Conservation (phyloP, 1,140 invertebrate species). For the Aplysia californica region DNA sequence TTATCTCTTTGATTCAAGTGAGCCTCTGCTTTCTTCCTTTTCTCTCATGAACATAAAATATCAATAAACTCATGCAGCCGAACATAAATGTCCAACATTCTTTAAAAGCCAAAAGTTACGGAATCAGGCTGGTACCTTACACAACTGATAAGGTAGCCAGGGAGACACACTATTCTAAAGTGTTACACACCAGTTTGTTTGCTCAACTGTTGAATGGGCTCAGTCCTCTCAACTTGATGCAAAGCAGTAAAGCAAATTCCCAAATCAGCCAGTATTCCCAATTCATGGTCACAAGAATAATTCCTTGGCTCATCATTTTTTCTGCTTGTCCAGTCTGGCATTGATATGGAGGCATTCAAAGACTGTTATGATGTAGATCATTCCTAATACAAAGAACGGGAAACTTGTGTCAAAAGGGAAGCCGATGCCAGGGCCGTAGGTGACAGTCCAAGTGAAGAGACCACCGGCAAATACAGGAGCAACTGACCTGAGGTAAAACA, state of each 20-base stretch:
- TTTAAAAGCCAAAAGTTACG: background rate
- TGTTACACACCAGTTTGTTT: no score
- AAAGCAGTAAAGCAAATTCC: background rate
- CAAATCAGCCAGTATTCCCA: background rate
- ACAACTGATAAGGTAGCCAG: no score
- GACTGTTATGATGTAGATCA: conserved; percentile 30
- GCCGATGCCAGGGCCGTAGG: conserved; percentile 33
- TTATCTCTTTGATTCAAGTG: no score
- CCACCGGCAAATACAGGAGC: conserved; percentile 47
- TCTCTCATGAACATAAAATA: background rate
- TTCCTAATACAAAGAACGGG: conserved; percentile 46
- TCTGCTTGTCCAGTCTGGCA: conserved; percentile 30
- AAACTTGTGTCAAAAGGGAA: conserved; percentile 54
- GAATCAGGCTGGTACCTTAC: background rate
- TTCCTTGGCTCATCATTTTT: conserved; percentile 12
- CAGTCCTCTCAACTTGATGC: no score
- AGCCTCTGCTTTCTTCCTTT: no score
- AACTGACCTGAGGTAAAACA: conserved; percentile 38
- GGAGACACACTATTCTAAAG: no score
- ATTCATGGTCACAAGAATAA: background rate
- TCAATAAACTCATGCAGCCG: background rate
- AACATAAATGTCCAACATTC: background rate
- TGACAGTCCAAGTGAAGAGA: conserved; percentile 51
- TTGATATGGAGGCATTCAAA: conserved; percentile 33
- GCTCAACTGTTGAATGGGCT: no score